Base-by-base conservation (phyloP, 1,140 invertebrate species). In the Druon quercuslanigerum region DNA sequence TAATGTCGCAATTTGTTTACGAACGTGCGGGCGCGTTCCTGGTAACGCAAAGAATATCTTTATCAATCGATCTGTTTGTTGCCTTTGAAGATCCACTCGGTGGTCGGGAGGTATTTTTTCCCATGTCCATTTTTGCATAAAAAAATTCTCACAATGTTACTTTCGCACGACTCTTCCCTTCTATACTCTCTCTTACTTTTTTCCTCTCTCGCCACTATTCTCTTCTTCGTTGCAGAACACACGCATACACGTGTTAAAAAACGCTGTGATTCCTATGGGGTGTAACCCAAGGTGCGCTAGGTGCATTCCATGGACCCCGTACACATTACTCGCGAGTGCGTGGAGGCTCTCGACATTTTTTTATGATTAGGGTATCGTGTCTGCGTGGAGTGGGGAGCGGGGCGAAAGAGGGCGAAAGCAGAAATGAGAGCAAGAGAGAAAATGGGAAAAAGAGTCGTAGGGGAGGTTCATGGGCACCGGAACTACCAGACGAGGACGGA, bases 41-140 rank as follows among this genome's bases (percentile, higher is more conserved):
- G 25, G 20, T 33, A 33, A 66, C 9, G 40, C 8, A 3, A 66
- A 66, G 33, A 66, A 66, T 66, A 66, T 33, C 40, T 40, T 66
- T 66, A 66, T 66, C 60, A 66, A 40, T 66, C n/a, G 25, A 66
- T 66, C 60, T 66, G 25, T 25, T 40, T 66, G 33, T 66, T 33
- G 57, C 57, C 78, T 76, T 73, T 50, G 74, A 79, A 77, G 75
- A 82, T 79, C 80, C 76, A 75, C 82, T 56, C 77, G 77, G 74
- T 84, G 80, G 81, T 75, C 81, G 75, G 76, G 76, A 79, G 78
- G 78, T 70, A 77, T 89, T 90, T 89, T 90, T 91, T 90, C 90
- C 89, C 90, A 90, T 91, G 89, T 90, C 88, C 89, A 88, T 86
- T 89, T 88, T 90, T 87, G 88, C 87, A 89, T 90, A 89, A 91